A percentile compares a stretch with the other conserved stretches of the same genome.
phyloP scores from a whole-genome alignment of 1,140 invertebrate genomes.

The Heliothis virescens region DNA sequence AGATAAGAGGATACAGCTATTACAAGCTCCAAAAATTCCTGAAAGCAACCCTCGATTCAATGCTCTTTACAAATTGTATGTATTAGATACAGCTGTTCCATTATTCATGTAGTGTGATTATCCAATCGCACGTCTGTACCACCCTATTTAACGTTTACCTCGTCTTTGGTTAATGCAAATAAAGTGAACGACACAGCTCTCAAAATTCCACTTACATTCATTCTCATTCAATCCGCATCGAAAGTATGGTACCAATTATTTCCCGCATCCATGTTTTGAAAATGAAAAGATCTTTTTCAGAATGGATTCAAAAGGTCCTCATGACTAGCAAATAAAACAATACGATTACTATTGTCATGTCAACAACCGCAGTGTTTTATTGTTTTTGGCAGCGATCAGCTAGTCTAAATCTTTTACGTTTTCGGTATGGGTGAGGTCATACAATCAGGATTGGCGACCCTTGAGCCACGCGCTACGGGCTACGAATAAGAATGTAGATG shows the following conservation, averaged over 20 bases:
- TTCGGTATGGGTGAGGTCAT: too few species aligned
- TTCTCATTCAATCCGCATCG: conserved; percentile 1
- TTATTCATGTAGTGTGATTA: conserved; percentile 19
- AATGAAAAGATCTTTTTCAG: too few species aligned
- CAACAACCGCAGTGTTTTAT: background rate
- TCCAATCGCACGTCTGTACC: background rate
- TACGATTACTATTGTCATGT: too few species aligned
- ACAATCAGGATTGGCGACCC: background rate
- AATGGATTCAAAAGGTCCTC: too few species aligned
- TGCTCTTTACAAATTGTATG: background rate
- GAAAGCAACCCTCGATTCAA: background rate
- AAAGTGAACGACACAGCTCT: background rate
- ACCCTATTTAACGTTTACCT: conserved; percentile 3
- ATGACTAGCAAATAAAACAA: too few species aligned
- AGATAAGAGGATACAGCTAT: too few species aligned
- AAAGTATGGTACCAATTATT: conserved; percentile 2
- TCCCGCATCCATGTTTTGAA: background rate
- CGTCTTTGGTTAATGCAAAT: background rate
- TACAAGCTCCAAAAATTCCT: too few species aligned
- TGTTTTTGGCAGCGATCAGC: background rate
- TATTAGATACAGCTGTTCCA: background rate
- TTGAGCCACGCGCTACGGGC: conserved; percentile 12
- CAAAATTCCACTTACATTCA: background rate
- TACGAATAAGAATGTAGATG: background rate
- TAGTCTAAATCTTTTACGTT: background rate